Base-by-base conservation (phyloP, 1,140 invertebrate species). In the Phortica variegata region DNA sequence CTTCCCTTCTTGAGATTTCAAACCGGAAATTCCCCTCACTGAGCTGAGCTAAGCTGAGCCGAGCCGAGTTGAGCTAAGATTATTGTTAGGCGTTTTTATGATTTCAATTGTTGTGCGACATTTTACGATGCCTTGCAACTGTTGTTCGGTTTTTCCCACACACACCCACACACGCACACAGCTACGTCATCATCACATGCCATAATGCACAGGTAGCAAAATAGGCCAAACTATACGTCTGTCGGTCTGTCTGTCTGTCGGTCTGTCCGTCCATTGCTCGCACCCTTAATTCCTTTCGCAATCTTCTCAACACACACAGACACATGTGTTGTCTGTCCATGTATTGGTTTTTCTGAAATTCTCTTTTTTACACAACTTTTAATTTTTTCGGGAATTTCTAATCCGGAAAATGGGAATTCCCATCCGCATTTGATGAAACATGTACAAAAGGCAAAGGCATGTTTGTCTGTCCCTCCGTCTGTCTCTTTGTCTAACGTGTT, bases 391-490 rank as follows among this genome's bases (percentile, higher is more conserved):
- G 47, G 36, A 12, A 38, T 38, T 56, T 39, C 50, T 68, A 68
- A 68, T 68, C 63, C 65, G 63, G 65, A 68, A 63, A 63, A 51
- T 45, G 63, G 63, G 63, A 68, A 68, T 68, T 68, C 63, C 63
- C 63, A 69, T 69, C 60, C 60, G 63, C 37, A 52, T 18, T n/a
- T 26, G 23, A 5, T 26, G 10, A 10, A 26, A 26, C 23, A 26
- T 26, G 23, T 26, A 26, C 23, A 26, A 6, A 5, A 26, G 10
- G 10, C 23, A n/a, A n/a, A n/a, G n/a, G 7, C 19, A 10, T 40
- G 38, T 40, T 45, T 43, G 40, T 43, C 20, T 43, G 40, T 43
- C 20, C 12, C 19, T 43, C n/a, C 18, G 41, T 42, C 32, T 34
- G 20, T 23, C 15, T 16, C n/a, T 6, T 3, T 21, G 41, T 36